Percentiles rank a stretch among this genome's conserved stretches.
phyloP scores from a whole-genome alignment of 2,797 vertebrate genomes.

The Periparus ater region DNA sequence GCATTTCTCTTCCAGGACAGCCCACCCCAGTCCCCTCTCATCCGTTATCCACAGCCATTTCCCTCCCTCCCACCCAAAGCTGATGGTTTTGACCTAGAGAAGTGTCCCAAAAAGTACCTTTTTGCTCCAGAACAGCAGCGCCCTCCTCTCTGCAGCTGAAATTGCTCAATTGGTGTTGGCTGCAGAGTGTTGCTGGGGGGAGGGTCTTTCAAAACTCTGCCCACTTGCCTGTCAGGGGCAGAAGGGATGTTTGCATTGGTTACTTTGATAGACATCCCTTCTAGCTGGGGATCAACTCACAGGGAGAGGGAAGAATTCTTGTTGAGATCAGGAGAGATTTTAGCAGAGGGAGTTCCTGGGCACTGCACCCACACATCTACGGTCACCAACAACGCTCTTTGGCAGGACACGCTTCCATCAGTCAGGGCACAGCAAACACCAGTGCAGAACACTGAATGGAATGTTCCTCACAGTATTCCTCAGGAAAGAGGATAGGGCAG shows the following conservation, averaged over 20 bases:
- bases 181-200: slow-evolving; percentile 64
- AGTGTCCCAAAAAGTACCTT: slow-evolving; percentile 44
- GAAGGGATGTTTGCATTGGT: slow-evolving; percentile 16
- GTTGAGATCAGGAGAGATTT: background rate
- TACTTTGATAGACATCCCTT: background rate
- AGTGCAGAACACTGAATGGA: background rate
- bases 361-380: background rate
- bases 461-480: background rate
- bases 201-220: slow-evolving; percentile 73
- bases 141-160: slow-evolving; percentile 73
- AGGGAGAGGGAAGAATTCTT: background rate
- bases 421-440: background rate
- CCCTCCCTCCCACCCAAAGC: background rate
- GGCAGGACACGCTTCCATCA: background rate
- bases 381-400: background rate
- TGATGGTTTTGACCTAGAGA: background rate
- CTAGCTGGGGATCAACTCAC: background rate
- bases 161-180: slow-evolving; percentile 67
- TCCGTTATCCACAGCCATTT: accelerated
- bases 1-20: background rate
- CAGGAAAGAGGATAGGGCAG: background rate
- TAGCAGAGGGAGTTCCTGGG: background rate
- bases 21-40: background rate
- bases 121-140: slow-evolving; percentile 72
- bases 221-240: slow-evolving; percentile 69